Base-by-base conservation (phyloP, 2,888 invertebrate species). In the Cloeon dipterum region DNA sequence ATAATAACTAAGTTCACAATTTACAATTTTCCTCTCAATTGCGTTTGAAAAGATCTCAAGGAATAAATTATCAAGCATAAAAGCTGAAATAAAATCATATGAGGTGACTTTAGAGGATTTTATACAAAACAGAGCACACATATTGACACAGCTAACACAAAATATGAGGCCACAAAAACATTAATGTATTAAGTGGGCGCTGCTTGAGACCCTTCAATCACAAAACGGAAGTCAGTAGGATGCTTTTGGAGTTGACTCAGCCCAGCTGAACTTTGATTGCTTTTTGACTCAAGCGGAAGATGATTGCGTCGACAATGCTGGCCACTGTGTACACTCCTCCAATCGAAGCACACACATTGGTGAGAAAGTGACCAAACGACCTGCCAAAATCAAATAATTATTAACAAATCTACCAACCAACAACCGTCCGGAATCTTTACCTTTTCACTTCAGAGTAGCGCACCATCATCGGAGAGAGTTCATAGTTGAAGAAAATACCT, bases 251-350 rank as follows among this genome's bases (percentile, higher is more conserved):
- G 36, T 46, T 46, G 43, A 71, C 62, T 65, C 93, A 93, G 38
- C 89, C 89, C 41, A 89, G 60, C 52, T 88, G 76, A 46, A 86
- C 70, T 66, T 16, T 7, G 7, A n/a, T n/a, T 10, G 29, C 29
- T 7, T 13, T 14, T 29, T 8, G n/a, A 16, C 67, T 58, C 3
- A 89, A 86, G 56, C 82, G 82, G 56, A 94, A 93, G 39, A 94
- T 64, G 45, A 89, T 65, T n/a, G 85, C 70, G 52, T 94, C 94
- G 45, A 96, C 65, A 41, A 96, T 71, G 38, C 91, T 88, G 39
- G 94, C 93, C 25, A 94, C 89, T 40, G 94, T 93, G 53, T 89
- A 94, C 8, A 96, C 78, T 37, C 96, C 94, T 38, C 96, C 94
- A 47, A 96, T 74, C 46, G 96, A 96, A 26, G 94, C 93, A 62